Evolutionary conservation across 2,888 invertebrate genomes (phyloP).

Genomic region (Notodonta ziczac): DNA sequence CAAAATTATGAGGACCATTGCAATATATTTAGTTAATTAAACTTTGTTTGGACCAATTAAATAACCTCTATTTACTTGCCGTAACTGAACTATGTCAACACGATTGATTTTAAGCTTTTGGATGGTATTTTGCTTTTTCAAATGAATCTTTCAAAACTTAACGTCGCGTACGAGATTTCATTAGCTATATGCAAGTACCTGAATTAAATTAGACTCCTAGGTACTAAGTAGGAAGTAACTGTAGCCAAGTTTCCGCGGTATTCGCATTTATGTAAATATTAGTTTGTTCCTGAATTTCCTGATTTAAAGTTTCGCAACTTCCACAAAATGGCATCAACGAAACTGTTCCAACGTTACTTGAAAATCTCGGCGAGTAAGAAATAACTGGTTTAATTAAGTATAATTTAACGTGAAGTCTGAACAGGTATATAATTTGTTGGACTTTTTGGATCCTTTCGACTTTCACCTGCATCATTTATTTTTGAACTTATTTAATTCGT

Average conservation of each 20-base stretch:
- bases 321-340: constrained; percentile 23
- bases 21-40: too few species aligned
- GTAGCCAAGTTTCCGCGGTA: constrained; percentile 18
- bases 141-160: neutral
- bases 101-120: too few species aligned
- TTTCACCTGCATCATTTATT: too few species aligned
- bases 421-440: too few species aligned
- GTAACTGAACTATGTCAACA: too few species aligned
- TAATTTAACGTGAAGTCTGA: too few species aligned
- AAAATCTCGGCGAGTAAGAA: neutral
- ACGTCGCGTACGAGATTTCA: neutral
- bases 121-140: neutral
- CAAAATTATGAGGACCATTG: too few species aligned
- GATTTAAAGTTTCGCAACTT: constrained; percentile 21
- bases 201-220: constrained; percentile 18
- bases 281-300: constrained; percentile 25
- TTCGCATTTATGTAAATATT: constrained; percentile 35
- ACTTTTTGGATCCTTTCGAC: too few species aligned
- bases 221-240: constrained; percentile 23
- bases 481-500: too few species aligned
- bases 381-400: constrained; percentile 2
- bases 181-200: neutral
- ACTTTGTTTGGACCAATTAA: too few species aligned
- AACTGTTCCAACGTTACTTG: constrained; percentile 16
- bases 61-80: too few species aligned